phyloP scores from a whole-genome alignment of 2,113 vertebrate genomes.

The Dipodomys ordii region DNA sequence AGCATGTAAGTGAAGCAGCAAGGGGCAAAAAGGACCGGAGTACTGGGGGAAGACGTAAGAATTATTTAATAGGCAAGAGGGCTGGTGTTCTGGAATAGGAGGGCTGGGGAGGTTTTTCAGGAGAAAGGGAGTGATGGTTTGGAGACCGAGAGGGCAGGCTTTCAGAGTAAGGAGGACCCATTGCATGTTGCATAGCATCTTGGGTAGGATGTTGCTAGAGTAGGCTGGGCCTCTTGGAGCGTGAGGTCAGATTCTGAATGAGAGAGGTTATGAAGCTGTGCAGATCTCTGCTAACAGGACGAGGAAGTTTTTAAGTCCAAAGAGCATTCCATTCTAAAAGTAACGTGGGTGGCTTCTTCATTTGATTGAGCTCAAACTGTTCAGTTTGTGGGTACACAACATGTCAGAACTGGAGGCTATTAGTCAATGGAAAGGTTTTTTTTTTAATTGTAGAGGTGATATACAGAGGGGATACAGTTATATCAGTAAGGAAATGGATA shows the following conservation, averaged over 20 bases:
- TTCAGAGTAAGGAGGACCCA: background rate
- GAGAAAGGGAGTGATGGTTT: slow-evolving; percentile 48
- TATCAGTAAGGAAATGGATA: no score
- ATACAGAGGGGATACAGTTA: no score
- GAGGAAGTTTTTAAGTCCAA: slow-evolving; percentile 43
- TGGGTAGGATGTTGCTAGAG: background rate
- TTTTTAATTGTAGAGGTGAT: no score
- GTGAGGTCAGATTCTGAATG: slow-evolving; percentile 8
- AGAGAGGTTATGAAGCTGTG: background rate
- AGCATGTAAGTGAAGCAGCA: slow-evolving; percentile 43
- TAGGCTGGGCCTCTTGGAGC: background rate
- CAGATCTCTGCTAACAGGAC: slow-evolving; percentile 10
- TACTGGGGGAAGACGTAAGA: slow-evolving; percentile 44
- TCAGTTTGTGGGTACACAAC: background rate
- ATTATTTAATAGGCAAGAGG: slow-evolving; percentile 55
- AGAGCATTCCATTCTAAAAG: slow-evolving; percentile 1
- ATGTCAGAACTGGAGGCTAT: background rate
- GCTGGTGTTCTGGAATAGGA: slow-evolving; percentile 4
- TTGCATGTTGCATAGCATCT: background rate
- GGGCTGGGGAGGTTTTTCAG: background rate
- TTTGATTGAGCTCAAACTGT: background rate
- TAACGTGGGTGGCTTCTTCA: background rate
- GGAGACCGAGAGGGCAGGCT: background rate
- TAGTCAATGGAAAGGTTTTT: background rate
- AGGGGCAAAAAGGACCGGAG: background rate